These are phyloP conservation scores for Tadarida brasiliensis DNA, from an alignment of 2,797 vertebrate species.

Conservation along the genomic window DNA sequence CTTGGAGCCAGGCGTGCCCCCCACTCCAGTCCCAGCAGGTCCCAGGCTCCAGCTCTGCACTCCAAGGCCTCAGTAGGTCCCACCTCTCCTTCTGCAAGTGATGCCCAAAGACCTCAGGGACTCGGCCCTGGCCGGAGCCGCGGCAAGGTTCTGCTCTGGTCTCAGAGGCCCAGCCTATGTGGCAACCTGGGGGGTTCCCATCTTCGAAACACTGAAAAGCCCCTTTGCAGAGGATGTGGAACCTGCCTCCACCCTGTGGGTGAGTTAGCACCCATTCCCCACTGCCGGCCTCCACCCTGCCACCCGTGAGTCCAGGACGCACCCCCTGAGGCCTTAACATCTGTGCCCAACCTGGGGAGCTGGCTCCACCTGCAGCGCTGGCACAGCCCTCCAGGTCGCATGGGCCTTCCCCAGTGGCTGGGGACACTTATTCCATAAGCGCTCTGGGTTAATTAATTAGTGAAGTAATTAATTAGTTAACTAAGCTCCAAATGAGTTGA, in stretches of 20 bases:
- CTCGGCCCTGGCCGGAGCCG: neutral
- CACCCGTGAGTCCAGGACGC: neutral
- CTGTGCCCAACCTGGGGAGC: no score
- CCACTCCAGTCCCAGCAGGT: no score
- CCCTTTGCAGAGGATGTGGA: neutral
- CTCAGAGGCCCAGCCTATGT: fast-evolving
- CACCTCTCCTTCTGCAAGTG: neutral
- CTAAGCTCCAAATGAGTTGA: fast-evolving
- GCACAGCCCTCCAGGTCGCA: neutral
- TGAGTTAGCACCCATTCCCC: neutral
- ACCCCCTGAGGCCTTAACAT: fast-evolving
- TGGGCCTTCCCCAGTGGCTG: neutral
- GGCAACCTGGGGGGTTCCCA: neutral
- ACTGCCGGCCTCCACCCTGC: neutral
- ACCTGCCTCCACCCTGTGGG: neutral
- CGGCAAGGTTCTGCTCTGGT: neutral
- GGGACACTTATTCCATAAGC: no score
- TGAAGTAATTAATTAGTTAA: neutral
- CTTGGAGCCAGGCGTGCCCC: neutral
- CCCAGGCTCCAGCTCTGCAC: neutral
- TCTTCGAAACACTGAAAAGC: neutral
- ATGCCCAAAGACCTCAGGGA: neutral
- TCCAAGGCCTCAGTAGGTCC: neutral
- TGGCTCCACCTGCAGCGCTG: neutral
- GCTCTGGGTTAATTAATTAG: neutral